A percentile compares a stretch with the other conserved stretches of the same genome.
These are phyloP conservation scores for Mobula hypostoma DNA, from an alignment of 2,113 vertebrate species.

Conservation along the genomic window DNA sequence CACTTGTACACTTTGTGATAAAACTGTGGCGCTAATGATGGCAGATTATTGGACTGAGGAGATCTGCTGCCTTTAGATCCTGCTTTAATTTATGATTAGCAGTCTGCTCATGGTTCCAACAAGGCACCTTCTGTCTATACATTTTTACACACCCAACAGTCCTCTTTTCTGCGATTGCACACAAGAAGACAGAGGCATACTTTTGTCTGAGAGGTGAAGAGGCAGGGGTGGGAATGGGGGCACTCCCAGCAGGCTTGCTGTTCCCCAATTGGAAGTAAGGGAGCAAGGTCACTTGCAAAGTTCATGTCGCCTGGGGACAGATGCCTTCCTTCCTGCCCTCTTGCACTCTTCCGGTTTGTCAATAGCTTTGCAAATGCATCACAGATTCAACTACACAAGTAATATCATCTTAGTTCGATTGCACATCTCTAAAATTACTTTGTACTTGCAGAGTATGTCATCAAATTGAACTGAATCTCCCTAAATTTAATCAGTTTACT, in stretches of 20 bases:
- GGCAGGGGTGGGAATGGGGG: too few species aligned
- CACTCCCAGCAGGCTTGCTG: background rate
- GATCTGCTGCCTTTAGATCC: background rate
- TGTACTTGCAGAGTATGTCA: background rate
- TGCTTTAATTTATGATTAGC: background rate
- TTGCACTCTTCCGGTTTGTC: slow-evolving; percentile 23
- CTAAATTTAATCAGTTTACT: background rate
- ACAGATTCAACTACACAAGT: background rate
- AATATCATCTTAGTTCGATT: background rate
- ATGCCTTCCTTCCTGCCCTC: slow-evolving; percentile 9
- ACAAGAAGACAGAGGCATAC: background rate
- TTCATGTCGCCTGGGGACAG: background rate
- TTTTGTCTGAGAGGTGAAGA: background rate
- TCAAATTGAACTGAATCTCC: background rate
- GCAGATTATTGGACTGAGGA: background rate
- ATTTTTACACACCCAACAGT: background rate
- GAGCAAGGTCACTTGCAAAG: background rate
- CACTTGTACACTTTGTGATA: background rate
- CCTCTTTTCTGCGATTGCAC: background rate
- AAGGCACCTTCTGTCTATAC: background rate
- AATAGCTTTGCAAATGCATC: background rate
- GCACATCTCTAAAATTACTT: background rate
- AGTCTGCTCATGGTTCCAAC: background rate
- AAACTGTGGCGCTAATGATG: background rate
- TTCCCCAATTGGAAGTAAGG: background rate